phyloP scores from a whole-genome alignment of 2,888 invertebrate genomes.

The Lasioglossum malachurum region DNA sequence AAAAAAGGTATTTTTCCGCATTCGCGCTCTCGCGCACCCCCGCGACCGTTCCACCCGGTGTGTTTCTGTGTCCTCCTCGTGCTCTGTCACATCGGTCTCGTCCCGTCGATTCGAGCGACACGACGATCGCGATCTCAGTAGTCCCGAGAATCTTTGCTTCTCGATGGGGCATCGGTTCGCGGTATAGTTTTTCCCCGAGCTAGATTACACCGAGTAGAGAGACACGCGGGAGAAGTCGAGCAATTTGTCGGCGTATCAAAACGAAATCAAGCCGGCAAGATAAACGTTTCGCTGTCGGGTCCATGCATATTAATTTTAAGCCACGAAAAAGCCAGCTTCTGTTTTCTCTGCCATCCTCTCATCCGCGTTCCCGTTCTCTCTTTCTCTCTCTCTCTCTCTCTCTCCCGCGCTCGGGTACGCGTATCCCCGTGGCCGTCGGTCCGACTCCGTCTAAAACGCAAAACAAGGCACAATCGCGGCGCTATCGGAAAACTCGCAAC shows the following conservation, averaged over 20 bases:
- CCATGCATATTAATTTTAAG: conserved; percentile 85
- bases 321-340: conserved; percentile 81
- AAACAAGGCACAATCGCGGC: conserved; percentile 68
- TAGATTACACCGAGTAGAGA: conserved; percentile 56
- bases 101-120: neutral
- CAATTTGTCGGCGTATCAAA: conserved; percentile 84
- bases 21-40: neutral
- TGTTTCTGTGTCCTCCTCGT: neutral
- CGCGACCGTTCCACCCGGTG: neutral
- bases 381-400: neutral
- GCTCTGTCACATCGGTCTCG: neutral
- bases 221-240: conserved; percentile 58
- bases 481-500: conserved; percentile 73
- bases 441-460: conserved; percentile 68
- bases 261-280: conserved; percentile 84
- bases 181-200: conserved; percentile 34
- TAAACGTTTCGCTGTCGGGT: conserved; percentile 82
- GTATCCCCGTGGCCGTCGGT: neutral
- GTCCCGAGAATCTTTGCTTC: neutral
- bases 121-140: neutral
- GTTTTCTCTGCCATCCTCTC: conserved; percentile 14
- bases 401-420: neutral
- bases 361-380: neutral
- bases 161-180: neutral
- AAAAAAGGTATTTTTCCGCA: conserved; percentile 59